Base-by-base conservation (phyloP, 1,140 invertebrate species). In the Cephus cinctus region DNA sequence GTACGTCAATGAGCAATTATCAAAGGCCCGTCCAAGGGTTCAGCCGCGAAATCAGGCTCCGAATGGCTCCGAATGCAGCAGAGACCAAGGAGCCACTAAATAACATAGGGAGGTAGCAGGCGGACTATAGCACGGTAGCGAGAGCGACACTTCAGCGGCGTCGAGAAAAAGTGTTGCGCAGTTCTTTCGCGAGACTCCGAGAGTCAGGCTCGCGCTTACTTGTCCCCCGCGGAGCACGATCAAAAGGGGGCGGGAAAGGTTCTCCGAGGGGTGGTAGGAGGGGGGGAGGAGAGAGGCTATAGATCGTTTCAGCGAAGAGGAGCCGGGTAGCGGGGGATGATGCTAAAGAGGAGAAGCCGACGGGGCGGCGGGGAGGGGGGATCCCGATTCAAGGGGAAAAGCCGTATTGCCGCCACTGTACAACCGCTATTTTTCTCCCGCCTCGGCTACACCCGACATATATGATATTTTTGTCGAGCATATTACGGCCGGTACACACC, bases 231-330 rank as follows among this genome's bases (percentile, higher is more conserved):
- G 38, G 43, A 38, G 23, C 23, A 35, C 25, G 46, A 41, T 27
- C 45, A 50, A 38, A 55, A 51, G 57, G 59, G 43, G 64, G 62
- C 65, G 63, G 60, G 52, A 51, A 61, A n/a, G n/a, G n/a, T n/a
- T n/a, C n/a, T n/a, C n/a, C n/a, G n/a, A n/a, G 59, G 52, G 64
- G 60, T 58, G 61, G 54, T 45, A 47, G 52, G 40, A 52, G 56
- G 55, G 56, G 50, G 56, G 52, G 44, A 27, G 31, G 9, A 42
- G 22, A 34, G 36, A 46, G 25, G 43, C 36, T 47, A 32, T 25
- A 46, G 18, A 15, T 30, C 27, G 22, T 34, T 15, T n/a, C 5
- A 4, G 32, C 4, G 25, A 32, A 19, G 11, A 18, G 41, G 42
- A 48, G 45, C 52, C 27, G 51, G 45, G 19, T 52, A 40, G 43